Evolutionary conservation across 1,140 invertebrate genomes (phyloP).

Genomic region (Eriocheir sinensis): DNA sequence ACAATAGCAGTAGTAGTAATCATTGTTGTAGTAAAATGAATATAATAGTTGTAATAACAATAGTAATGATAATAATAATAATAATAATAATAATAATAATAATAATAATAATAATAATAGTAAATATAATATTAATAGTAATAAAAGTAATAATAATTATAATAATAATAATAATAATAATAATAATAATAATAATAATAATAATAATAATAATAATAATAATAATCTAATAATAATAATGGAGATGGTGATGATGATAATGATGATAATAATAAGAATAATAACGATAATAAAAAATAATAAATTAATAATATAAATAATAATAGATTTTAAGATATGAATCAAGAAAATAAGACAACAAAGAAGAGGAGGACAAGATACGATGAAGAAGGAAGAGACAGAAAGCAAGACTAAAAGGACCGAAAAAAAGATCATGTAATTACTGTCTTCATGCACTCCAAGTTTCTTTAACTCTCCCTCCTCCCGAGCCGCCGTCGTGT

Average conservation of each 20-base stretch:
- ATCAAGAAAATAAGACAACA: too few species aligned
- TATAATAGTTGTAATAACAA: too few species aligned
- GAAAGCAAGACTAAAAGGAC: not conserved
- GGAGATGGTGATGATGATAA: too few species aligned
- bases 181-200: not conserved
- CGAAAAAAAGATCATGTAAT: not conserved
- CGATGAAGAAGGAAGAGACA: not conserved
- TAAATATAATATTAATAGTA: not conserved
- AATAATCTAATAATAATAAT: not conserved
- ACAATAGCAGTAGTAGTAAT: too few species aligned
- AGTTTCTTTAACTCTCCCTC: not conserved
- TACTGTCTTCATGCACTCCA: not conserved
- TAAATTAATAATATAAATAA: not conserved
- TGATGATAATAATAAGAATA: too few species aligned
- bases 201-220: not conserved
- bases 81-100: not conserved
- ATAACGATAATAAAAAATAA: not conserved
- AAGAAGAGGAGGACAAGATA: too few species aligned
- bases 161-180: not conserved
- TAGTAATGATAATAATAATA: not conserved
- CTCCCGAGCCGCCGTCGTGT: not conserved
- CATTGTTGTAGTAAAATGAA: too few species aligned
- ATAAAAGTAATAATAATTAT: not conserved
- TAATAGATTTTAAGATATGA: not conserved
- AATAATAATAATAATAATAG: not conserved